Conservation (phyloP, 2,113 vertebrate species). For the Grantiella picta region DNA sequence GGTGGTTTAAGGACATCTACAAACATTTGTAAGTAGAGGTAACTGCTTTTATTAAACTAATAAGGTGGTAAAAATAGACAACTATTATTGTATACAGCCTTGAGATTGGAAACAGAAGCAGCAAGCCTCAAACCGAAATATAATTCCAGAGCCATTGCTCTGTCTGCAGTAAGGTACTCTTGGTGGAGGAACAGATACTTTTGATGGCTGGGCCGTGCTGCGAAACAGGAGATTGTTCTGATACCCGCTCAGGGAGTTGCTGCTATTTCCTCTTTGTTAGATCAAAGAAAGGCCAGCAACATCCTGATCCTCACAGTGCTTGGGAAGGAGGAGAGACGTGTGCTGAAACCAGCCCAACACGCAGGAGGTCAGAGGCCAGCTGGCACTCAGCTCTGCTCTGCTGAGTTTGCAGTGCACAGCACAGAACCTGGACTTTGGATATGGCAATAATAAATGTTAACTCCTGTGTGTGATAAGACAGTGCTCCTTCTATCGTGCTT, state of each 20-base stretch:
- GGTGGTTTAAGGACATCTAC: background rate
- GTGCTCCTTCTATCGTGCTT: background rate
- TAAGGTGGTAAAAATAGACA: background rate
- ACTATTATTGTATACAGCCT: background rate
- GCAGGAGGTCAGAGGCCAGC: constrained; percentile 6
- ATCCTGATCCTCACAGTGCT: background rate
- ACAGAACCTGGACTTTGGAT: constrained; percentile 56
- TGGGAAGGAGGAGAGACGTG: background rate
- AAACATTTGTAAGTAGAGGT: background rate
- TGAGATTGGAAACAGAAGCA: background rate
- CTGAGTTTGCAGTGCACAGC: constrained; percentile 12
- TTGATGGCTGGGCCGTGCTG: background rate
- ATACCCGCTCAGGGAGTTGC: background rate
- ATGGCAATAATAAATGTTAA: constrained; percentile 28
- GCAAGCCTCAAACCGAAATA: background rate
- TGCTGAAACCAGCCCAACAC: rapidly evolving
- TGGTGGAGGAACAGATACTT: background rate
- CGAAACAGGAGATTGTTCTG: background rate
- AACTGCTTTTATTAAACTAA: background rate
- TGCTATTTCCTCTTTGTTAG: background rate
- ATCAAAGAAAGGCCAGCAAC: background rate
- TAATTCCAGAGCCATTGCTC: background rate
- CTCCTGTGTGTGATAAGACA: constrained; percentile 38
- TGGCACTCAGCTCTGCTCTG: background rate
- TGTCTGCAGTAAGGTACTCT: background rate